Evolutionary conservation across 2,797 vertebrate species (phyloP), one percentile per base, ranked within the genome.

Genomic region (Antennarius maculatus): DNA sequence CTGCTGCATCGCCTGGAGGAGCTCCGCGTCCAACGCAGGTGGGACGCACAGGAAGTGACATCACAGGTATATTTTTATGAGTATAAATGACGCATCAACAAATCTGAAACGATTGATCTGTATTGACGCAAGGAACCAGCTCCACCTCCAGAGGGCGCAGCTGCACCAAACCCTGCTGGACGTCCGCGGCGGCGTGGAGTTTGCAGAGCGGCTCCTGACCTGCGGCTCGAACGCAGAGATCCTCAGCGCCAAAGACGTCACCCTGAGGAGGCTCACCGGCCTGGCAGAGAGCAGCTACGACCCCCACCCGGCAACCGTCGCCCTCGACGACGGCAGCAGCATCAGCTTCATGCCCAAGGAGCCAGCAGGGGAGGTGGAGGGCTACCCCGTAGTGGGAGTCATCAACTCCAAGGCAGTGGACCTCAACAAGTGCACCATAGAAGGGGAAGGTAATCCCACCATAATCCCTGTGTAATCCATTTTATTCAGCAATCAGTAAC

Each of bases 121-220:
- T 10, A 10, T 39, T 14, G 4, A 43, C 13, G 13, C 23, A 53
- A 47, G 37, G 70, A 96, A 94, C 71, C 89, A 94, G 43, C 89
- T 98, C 59, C 93, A 94, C 79, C 90, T 98, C 82, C 95, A 96
- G 86, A 92, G 87, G 75, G 95, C 91, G 0, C 95, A 96, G 89
- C 88, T 97, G 77, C 92, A 94, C 65, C 97, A 98, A 90, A 91
- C 95, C 6, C 88, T 97, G 84, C 68, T 89, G 28, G 97, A 98
- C 66, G 71, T 94, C 70, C 88, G 80, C 4, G 93, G 93, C 0
- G 83, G 93, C 0, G 93, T 96, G 77, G 93, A 94, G 45, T 99
- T 96, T 27, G 94, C 96, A 0, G 93, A 97, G 84, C 88, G 89
- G 16, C 89, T 98, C 79, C 92, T 98, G 74, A 91, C 76, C 16